Conservation (phyloP, 2,888 invertebrate genomes). For the Clepsis dumicolana region DNA sequence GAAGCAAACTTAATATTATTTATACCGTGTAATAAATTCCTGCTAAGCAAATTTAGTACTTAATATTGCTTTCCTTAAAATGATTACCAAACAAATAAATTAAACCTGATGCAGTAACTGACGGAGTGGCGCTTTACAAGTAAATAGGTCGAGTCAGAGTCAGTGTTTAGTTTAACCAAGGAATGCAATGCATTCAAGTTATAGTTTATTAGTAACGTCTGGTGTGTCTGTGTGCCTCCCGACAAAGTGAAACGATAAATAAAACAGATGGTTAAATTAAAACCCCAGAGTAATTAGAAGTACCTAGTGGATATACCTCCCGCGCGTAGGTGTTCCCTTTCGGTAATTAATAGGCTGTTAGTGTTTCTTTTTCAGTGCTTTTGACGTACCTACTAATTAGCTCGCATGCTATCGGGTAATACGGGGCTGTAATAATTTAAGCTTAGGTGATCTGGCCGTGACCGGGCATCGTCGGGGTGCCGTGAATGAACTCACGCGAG, state of each 20-base stretch:
- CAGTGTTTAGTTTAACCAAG: constrained; percentile 25
- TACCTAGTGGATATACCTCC: constrained; percentile 28
- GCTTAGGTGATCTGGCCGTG: constrained; percentile 55
- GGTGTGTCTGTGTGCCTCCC: constrained; percentile 11
- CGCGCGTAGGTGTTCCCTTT: constrained; percentile 18
- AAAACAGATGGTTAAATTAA: constrained; percentile 9
- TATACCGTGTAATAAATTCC: neutral
- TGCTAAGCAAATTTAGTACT: neutral
- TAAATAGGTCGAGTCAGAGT: constrained; percentile 35
- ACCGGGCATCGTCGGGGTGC: constrained; percentile 66
- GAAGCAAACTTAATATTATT: neutral
- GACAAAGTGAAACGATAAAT: constrained; percentile 23
- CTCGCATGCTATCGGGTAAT: constrained; percentile 13
- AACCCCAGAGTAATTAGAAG: constrained; percentile 21
- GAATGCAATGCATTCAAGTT: constrained; percentile 31
- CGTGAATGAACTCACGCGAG: constrained; percentile 79
- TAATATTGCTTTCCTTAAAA: neutral
- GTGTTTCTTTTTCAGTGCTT: constrained; percentile 25
- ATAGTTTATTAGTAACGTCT: constrained; percentile 25
- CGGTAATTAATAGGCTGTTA: constrained; percentile 21
- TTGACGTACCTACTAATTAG: constrained; percentile 11
- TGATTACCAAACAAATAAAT: constrained; percentile 12
- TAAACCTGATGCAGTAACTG: constrained; percentile 6
- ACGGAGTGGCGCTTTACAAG: constrained; percentile 11
- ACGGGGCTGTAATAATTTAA: constrained; percentile 41